phyloP scores from a whole-genome alignment of 2,113 vertebrate genomes.

The Motacilla tschutschensis region DNA sequence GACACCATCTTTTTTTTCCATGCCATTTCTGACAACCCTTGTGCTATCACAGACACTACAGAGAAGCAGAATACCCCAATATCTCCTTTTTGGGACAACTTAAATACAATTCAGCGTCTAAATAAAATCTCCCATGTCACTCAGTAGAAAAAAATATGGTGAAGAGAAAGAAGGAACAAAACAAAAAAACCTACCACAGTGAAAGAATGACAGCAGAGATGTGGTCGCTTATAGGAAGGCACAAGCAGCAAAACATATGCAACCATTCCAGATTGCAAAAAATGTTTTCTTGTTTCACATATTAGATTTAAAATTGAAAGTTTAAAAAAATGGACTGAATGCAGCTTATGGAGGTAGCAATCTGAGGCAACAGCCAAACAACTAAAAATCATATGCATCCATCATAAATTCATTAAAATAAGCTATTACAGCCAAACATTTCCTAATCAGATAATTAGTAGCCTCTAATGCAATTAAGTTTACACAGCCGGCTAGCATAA shows the following conservation, averaged over 20 bases:
- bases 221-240: not conserved
- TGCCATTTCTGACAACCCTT: not conserved
- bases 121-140: not conserved
- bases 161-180: not conserved
- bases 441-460: slow-evolving; percentile 54
- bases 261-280: not conserved
- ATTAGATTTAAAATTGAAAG: not conserved
- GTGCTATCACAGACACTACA: not conserved
- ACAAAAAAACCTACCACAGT: not conserved
- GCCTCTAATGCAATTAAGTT: slow-evolving; percentile 42
- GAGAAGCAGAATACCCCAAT: not conserved
- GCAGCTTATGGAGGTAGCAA: not conserved
- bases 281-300: not conserved
- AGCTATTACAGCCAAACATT: slow-evolving; percentile 23
- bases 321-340: not conserved
- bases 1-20: not conserved
- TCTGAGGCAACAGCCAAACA: slow-evolving; percentile 3
- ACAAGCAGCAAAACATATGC: not conserved
- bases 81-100: not conserved
- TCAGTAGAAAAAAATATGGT: not conserved
- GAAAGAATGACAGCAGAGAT: not conserved
- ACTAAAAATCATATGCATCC: slow-evolving; percentile 3
- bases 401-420: slow-evolving; percentile 26
- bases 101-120: not conserved
- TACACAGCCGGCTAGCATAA: slow-evolving; percentile 9